Conservation (phyloP, 1,140 invertebrate genomes). For the Trissolcus basalis region DNA sequence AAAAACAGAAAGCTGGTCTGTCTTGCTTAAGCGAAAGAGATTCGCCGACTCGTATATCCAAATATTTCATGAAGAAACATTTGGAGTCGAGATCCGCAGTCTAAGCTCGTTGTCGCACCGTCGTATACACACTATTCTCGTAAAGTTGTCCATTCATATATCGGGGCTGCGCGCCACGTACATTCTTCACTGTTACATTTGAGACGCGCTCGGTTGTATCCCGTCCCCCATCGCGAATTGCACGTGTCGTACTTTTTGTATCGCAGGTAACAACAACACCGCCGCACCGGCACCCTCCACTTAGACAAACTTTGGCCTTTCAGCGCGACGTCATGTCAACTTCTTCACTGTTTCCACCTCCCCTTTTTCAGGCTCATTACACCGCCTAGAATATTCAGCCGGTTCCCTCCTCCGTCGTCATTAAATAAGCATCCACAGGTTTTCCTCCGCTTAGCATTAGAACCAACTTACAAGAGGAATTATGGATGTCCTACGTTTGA, state of each 20-base stretch:
- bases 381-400: slow-evolving; percentile 41
- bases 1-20: no score
- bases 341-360: slow-evolving; percentile 26
- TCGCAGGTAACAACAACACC: no score
- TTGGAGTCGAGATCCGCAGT: slow-evolving; percentile 3
- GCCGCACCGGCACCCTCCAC: slow-evolving; percentile 23
- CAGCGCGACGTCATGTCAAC: slow-evolving; percentile 17
- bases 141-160: slow-evolving; percentile 13
- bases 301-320: slow-evolving; percentile 39
- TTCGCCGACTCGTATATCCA: slow-evolving; percentile 14
- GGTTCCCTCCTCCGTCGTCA: slow-evolving; percentile 19
- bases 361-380: slow-evolving; percentile 34
- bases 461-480: slow-evolving; percentile 46
- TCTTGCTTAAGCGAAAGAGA: neutral
- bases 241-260: no score
- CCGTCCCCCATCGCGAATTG: no score
- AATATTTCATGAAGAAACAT: slow-evolving; percentile 42
- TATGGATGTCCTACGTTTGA: slow-evolving; percentile 39
- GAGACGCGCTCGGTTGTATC: no score
- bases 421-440: slow-evolving; percentile 48
- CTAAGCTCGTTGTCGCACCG: neutral
- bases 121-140: slow-evolving; percentile 11
- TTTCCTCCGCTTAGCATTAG: slow-evolving; percentile 38
- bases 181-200: no score
- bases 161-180: no score